Conservation (phyloP, 2,797 vertebrate species). For the Rhadinocentrus ornatus region DNA sequence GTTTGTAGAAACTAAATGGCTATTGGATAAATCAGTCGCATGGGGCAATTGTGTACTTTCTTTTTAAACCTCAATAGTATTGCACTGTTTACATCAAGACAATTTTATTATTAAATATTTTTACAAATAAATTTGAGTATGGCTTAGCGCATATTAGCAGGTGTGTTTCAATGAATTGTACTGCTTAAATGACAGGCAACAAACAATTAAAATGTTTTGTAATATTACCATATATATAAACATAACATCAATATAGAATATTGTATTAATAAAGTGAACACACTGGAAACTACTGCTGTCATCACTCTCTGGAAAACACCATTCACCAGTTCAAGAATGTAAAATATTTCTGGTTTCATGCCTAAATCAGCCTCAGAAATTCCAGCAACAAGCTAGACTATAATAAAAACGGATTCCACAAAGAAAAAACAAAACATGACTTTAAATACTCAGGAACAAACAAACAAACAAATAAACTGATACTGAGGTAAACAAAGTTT, state of each 20-base stretch:
- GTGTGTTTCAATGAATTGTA: constrained; percentile 11
- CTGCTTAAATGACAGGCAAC: constrained; percentile 11
- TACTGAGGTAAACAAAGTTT: not conserved
- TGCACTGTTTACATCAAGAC: constrained; percentile 55
- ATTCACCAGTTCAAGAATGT: constrained; percentile 1
- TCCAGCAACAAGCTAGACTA: not conserved
- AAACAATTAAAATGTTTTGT: constrained; percentile 1
- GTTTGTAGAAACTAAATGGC: constrained; percentile 48
- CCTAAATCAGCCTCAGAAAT: not conserved
- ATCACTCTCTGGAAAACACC: constrained; percentile 6
- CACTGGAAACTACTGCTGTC: not conserved
- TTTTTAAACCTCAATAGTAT: constrained; percentile 55
- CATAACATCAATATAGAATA: not conserved
- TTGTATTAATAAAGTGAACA: not conserved
- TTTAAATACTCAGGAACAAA: constrained; percentile 9
- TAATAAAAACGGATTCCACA: not conserved
- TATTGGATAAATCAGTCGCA: constrained; percentile 49
- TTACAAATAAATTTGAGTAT: constrained; percentile 36
- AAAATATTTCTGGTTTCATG: constrained; percentile 12
- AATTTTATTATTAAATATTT: constrained; percentile 66
- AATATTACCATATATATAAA: constrained; percentile 16
- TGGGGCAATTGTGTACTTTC: constrained; percentile 48
- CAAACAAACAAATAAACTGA: not conserved
- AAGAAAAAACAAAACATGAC: not conserved
- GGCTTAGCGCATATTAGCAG: constrained; percentile 23